A percentile compares a stretch with the other conserved stretches of the same genome.
Conservation (phyloP, 2,888 invertebrate genomes). For the Athalia cordata region DNA sequence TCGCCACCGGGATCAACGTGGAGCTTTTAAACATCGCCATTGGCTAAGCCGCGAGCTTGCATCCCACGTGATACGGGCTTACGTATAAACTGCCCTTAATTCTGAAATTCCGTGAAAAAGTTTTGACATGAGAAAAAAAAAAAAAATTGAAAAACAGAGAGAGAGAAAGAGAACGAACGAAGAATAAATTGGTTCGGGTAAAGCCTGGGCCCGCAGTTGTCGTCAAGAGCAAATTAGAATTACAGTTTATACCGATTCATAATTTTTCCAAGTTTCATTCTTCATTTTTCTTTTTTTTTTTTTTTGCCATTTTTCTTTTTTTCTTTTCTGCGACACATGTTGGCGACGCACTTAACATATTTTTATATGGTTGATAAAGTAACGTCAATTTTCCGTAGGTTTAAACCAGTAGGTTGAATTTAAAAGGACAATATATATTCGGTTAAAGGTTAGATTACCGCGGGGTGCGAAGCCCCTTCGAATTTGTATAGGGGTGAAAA, state of each 20-base stretch:
- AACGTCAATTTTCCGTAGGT: neutral
- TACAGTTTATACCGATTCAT: constrained; percentile 34
- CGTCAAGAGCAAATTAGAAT: constrained; percentile 12
- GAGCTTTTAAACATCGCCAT: neutral
- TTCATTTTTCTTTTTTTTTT: neutral
- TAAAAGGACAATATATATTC: constrained; percentile 17
- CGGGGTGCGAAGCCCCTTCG: constrained; percentile 36
- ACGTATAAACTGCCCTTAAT: no score
- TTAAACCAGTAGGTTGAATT: neutral
- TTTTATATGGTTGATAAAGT: constrained; percentile 13
- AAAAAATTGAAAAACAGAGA: neutral
- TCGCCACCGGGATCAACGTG: neutral
- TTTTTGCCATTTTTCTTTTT: neutral
- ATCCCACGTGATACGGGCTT: no score
- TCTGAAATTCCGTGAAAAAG: neutral
- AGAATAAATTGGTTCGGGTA: neutral
- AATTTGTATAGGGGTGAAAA: constrained; percentile 35
- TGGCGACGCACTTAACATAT: constrained; percentile 34
- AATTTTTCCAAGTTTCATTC: constrained; percentile 10
- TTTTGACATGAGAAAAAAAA: neutral
- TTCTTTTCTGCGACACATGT: neutral
- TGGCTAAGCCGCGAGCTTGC: no score
- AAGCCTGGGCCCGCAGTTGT: neutral
- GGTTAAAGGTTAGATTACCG: constrained; percentile 19
- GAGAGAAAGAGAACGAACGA: neutral